Evolutionary conservation across 2,888 invertebrate genomes (phyloP), one percentile per base, ranked within the genome.

Genomic region (Oscheius sp.): DNA sequence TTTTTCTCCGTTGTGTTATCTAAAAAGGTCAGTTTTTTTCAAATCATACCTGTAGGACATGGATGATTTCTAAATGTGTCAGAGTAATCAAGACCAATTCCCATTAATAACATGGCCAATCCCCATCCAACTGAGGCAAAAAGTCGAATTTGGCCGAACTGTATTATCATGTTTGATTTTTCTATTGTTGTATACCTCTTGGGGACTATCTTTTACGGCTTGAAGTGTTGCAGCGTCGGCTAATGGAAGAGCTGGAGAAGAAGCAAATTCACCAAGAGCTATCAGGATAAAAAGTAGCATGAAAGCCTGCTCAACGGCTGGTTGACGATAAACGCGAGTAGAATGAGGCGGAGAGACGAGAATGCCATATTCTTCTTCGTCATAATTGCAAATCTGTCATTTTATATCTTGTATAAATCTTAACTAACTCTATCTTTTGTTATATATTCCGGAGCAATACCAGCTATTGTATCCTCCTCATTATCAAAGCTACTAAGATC

Each of bases 71-170:
- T 93, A 87, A 98, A 97, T 0, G 94, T 92, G 22, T 95, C 95
- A 67, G 95, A 95, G 87, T 96, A 94, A 88, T 98, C 97, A 71
- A 98, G 89, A 1, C 93, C 94, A 82, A 95, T 94, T 69, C 94
- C 94, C 70, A 98, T 95, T 86, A 97, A 92, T 88, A 98, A 97
- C 97, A 98, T 98, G 50, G 97, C 93, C 80, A 97, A 89, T 30
- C 95, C 97, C 97, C 97, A 98, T 49, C 97, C 97, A 67, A 96
- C 89, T 20, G 95, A 95, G 1, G 95, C 95, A 86, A 95, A 97
- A 94, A 98, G 95, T 79, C 97, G 91, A 88, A 97, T 97, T 84
- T 94, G 93, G 0, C 96, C 96, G 87, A 97, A 88, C 69, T 75
- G 59, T 24, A 68, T 8, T 2, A 12, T 6, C 2, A 22, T 49